Evolutionary conservation across 2,113 vertebrate species (phyloP).

Genomic region (Cyanoramphus novaezelandiae): DNA sequence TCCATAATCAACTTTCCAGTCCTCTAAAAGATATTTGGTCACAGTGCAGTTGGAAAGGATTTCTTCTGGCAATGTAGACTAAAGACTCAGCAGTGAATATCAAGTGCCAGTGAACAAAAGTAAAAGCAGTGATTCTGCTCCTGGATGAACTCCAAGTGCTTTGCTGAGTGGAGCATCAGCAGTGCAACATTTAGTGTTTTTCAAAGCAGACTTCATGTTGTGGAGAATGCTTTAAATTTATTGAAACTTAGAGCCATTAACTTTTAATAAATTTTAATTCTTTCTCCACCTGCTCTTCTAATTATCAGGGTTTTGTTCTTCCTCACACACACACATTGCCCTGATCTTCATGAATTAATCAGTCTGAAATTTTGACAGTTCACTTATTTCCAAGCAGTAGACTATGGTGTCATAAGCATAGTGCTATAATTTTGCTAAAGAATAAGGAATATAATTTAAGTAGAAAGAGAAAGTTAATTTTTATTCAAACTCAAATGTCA

Average conservation of each 20-base stretch:
- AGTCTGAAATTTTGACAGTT: conserved; percentile 24
- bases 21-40: neutral
- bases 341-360: neutral
- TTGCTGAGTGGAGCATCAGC: neutral
- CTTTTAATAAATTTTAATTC: neutral
- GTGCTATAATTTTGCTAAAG: conserved; percentile 8
- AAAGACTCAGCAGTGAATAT: neutral
- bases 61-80: neutral
- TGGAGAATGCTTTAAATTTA: neutral
- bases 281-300: neutral
- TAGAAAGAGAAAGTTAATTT: neutral
- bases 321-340: neutral
- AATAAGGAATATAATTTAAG: neutral
- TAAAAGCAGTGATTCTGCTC: conserved; percentile 12
- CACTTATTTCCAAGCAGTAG: neutral
- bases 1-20: neutral
- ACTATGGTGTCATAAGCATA: neutral
- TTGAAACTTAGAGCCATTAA: neutral
- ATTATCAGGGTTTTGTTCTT: conserved; percentile 10
- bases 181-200: neutral
- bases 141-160: conserved; percentile 23
- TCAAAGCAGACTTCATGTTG: neutral
- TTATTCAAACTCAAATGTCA: conserved; percentile 4
- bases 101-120: conserved; percentile 33
- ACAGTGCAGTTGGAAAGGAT: neutral